Evolutionary conservation across 2,113 vertebrate species (phyloP).

Genomic region (Phyllostomus hastatus): DNA sequence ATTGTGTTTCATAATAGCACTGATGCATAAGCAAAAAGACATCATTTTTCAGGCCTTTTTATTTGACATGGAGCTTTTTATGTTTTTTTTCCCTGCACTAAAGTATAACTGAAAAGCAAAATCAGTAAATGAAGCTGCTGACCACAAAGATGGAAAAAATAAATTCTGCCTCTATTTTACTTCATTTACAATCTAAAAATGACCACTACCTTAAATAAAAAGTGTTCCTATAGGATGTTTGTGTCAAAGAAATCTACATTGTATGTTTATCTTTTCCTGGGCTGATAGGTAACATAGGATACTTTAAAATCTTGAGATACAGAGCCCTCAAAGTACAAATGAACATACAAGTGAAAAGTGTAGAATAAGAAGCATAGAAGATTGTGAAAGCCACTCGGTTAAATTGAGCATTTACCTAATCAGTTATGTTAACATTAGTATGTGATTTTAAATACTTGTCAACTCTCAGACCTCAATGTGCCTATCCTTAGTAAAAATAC

Average conservation of each 20-base stretch:
- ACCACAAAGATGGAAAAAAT: background rate
- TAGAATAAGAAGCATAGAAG: background rate
- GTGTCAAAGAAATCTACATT: background rate
- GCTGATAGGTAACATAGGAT: background rate
- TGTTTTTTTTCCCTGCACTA: background rate
- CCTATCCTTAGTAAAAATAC: background rate
- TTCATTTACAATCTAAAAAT: conserved; percentile 6
- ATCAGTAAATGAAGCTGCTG: background rate
- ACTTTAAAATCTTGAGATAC: background rate
- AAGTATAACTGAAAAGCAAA: conserved; percentile 48
- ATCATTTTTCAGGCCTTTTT: conserved; percentile 65
- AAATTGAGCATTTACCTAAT: background rate
- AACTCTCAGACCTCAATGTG: background rate
- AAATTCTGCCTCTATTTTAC: background rate
- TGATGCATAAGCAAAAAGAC: conserved; percentile 69
- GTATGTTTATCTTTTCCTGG: background rate
- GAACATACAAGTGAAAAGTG: background rate
- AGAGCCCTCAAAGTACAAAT: background rate
- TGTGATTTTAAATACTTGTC: background rate
- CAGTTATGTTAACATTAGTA: background rate
- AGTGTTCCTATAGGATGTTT: conserved; percentile 6
- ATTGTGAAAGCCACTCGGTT: background rate
- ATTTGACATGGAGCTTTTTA: conserved; percentile 49
- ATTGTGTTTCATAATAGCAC: conserved; percentile 45
- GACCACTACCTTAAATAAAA: background rate